These are phyloP conservation scores for Megalops atlanticus DNA, from an alignment of 2,113 vertebrate species.

Conservation along the genomic window DNA sequence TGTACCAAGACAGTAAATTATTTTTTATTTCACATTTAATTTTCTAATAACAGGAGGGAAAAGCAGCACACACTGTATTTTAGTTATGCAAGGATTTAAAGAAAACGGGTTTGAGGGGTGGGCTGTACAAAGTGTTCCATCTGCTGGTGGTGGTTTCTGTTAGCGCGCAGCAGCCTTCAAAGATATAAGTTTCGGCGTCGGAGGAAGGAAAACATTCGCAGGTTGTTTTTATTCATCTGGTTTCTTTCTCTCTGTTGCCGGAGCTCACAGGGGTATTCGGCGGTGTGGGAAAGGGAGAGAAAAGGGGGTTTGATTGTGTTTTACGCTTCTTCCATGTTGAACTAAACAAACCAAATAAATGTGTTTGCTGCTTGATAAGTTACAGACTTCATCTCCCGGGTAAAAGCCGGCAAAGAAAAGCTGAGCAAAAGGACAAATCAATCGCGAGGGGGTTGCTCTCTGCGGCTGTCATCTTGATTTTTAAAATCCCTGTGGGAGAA, in stretches of 20 bases:
- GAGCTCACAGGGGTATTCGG: background rate
- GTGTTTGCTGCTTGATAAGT: constrained; percentile 7
- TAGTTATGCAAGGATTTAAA: too few relatives aligned
- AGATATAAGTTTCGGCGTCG: background rate
- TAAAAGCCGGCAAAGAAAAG: background rate
- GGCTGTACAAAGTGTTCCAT: background rate
- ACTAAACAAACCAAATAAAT: constrained; percentile 12
- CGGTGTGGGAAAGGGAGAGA: background rate
- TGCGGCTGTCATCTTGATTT: background rate
- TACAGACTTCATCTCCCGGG: background rate
- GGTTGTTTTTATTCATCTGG: background rate
- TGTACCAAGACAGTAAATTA: too few relatives aligned
- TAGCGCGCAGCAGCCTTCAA: background rate
- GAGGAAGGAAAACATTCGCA: background rate
- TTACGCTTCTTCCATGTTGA: background rate
- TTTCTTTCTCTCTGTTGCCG: background rate
- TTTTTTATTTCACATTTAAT: background rate
- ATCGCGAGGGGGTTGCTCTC: background rate
- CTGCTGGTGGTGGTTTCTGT: background rate
- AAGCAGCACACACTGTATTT: too few relatives aligned
- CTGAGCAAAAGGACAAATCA: background rate
- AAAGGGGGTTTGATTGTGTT: background rate
- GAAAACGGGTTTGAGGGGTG: too few relatives aligned
- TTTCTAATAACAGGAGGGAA: background rate
- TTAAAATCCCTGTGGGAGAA: background rate